Evolutionary conservation across 2,113 vertebrate species (phyloP).

Genomic region (Calonectris borealis): DNA sequence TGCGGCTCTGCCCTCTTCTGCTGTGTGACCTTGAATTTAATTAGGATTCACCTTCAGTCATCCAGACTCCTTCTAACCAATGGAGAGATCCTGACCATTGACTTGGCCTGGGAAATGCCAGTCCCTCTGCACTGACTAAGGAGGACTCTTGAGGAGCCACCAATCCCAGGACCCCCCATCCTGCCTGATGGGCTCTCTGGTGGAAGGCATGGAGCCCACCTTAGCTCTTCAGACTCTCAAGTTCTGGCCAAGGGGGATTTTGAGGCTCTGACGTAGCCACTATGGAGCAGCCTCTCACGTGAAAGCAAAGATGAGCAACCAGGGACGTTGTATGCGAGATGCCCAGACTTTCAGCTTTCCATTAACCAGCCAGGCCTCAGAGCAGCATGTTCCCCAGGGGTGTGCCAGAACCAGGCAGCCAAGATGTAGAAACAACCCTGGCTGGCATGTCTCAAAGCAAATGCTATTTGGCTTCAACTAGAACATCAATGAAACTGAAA

Average conservation of each 20-base stretch:
- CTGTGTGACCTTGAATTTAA: neutral
- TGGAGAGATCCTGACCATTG: neutral
- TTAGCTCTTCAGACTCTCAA: neutral
- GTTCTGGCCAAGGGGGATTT: neutral
- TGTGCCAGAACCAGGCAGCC: neutral
- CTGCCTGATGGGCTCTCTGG: neutral
- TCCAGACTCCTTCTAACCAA: neutral
- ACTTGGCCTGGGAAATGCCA: neutral
- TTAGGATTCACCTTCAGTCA: neutral
- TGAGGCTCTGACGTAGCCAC: neutral
- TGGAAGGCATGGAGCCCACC: neutral
- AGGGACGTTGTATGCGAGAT: neutral
- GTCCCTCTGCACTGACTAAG: neutral
- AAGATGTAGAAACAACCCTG: neutral
- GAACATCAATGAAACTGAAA: neutral
- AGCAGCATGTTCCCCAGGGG: neutral
- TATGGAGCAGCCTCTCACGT: neutral
- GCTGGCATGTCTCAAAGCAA: neutral
- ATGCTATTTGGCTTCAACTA: neutral
- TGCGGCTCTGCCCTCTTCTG: neutral
- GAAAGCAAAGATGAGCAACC: neutral
- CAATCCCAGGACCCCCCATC: neutral
- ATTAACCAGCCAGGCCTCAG: neutral
- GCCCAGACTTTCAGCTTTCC: neutral
- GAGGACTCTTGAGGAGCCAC: neutral